Evolutionary conservation across 2,797 vertebrate species (phyloP).

Genomic region (Tolypeutes matacus): DNA sequence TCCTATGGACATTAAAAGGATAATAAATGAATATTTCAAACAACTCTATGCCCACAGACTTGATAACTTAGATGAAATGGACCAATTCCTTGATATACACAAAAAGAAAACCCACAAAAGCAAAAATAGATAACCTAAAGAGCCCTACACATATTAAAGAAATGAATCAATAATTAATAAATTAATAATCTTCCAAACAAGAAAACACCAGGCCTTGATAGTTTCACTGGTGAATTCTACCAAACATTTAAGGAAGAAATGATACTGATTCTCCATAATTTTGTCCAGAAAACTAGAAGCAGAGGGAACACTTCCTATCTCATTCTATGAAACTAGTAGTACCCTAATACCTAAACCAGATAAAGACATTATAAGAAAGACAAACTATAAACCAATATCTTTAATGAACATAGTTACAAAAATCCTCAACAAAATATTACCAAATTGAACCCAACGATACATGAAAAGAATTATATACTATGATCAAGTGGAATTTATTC

Average conservation of each 20-base stretch:
- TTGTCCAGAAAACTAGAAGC: not conserved
- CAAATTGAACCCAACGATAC: not conserved
- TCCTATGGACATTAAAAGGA: constrained; percentile 15
- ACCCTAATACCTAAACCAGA: not conserved
- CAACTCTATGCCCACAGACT: not conserved
- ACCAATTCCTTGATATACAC: constrained; percentile 17
- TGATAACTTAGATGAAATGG: not conserved
- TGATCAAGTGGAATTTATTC: not conserved
- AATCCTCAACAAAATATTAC: not conserved
- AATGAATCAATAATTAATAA: not conserved
- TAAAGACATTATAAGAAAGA: constrained; percentile 11
- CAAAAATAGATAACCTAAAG: not conserved
- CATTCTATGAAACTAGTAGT: not conserved
- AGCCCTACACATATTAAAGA: not conserved
- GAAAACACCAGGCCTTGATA: not conserved
- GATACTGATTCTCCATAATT: not conserved
- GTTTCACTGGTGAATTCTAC: not conserved
- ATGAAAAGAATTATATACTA: too few relatives aligned
- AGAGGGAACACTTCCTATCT: not conserved
- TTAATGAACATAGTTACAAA: not conserved
- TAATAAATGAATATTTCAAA: not conserved
- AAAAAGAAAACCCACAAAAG: too few relatives aligned
- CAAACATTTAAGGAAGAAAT: constrained; percentile 36
- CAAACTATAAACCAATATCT: not conserved
- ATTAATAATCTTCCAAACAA: not conserved